Percentiles rank a stretch among this genome's conserved stretches.
Conservation (phyloP, 2,888 invertebrate genomes). For the Amiota minor region DNA sequence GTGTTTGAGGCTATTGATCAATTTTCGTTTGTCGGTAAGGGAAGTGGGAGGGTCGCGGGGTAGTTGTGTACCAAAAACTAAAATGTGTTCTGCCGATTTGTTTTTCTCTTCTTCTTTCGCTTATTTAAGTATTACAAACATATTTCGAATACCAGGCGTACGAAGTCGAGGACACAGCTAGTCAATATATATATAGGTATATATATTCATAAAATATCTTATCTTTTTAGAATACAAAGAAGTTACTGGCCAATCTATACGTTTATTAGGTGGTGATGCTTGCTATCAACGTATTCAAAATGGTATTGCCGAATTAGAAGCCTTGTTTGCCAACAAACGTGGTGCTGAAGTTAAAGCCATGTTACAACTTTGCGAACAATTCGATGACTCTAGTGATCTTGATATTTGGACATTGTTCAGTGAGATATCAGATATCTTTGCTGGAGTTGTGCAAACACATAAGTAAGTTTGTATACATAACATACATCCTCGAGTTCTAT, state of each 20-base stretch:
- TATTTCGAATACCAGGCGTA: too few species aligned
- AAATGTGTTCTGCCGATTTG: too few species aligned
- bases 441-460: conserved; percentile 68
- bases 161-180: too few species aligned
- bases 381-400: conserved; percentile 64
- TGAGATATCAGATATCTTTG: conserved; percentile 68
- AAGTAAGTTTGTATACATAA: conserved; percentile 52
- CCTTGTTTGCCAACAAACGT: conserved; percentile 59
- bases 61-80: too few species aligned
- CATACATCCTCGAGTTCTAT: neutral
- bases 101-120: too few species aligned
- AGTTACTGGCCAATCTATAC: conserved; percentile 68
- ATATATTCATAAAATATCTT: too few species aligned
- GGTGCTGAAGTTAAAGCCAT: conserved; percentile 61
- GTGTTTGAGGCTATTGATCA: too few species aligned
- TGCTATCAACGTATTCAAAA: conserved; percentile 68
- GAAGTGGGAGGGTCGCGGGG: too few species aligned
- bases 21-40: too few species aligned
- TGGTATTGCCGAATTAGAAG: conserved; percentile 66
- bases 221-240: conserved; percentile 70
- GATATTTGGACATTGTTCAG: conserved; percentile 69
- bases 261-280: conserved; percentile 61
- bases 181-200: too few species aligned
- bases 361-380: conserved; percentile 67
- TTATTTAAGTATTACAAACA: too few species aligned